Conservation (phyloP, 30 jellyfish, hydroid and myxozoan species). For the Chironex yamaguchii region DNA sequence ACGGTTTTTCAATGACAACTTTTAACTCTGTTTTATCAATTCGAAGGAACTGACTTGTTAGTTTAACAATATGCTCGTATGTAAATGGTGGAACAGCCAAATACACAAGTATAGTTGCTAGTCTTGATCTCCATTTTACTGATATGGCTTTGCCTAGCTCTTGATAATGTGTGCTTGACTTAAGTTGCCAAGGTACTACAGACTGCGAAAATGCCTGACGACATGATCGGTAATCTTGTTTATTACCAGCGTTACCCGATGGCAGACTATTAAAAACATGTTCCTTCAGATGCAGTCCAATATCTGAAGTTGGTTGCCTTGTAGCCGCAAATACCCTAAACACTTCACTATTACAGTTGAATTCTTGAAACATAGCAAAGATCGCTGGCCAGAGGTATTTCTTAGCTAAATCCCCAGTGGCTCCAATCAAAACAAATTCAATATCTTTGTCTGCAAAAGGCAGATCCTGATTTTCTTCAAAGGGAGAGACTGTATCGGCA, state of each 20-base stretch:
- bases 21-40: slow-evolving; percentile 15
- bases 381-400: slow-evolving; percentile 76
- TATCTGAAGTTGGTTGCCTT: slow-evolving; percentile 24
- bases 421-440: slow-evolving; percentile 61
- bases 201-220: neutral
- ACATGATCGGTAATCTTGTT: neutral
- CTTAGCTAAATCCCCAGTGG: slow-evolving; percentile 71
- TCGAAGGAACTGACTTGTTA: slow-evolving; percentile 12
- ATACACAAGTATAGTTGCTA: slow-evolving; percentile 10
- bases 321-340: slow-evolving; percentile 53
- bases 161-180: neutral
- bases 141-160: neutral
- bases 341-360: neutral
- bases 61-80: slow-evolving; percentile 31
- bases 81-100: slow-evolving; percentile 83
- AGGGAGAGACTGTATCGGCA: too few species aligned
- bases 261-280: neutral
- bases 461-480: too few species aligned
- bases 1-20: slow-evolving; percentile 79
- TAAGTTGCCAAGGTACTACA: neutral
- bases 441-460: too few species aligned
- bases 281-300: neutral
- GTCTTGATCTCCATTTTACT: neutral
- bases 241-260: neutral
- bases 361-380: slow-evolving; percentile 5